Conservation (phyloP, 2,797 vertebrate genomes). For the Sebastes alutus region DNA sequence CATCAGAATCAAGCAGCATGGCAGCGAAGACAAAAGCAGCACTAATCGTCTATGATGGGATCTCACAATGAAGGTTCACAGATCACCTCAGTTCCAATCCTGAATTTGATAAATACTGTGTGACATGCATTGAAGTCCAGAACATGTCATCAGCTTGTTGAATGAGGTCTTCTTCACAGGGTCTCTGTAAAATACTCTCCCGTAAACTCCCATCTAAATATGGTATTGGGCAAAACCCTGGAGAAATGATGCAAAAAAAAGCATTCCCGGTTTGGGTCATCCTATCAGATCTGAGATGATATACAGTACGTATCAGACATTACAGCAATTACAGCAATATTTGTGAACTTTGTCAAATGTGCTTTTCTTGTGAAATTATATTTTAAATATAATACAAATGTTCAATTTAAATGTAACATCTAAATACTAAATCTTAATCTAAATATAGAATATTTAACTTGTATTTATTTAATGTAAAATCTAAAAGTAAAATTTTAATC, state of each 20-base stretch:
- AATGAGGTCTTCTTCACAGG: not conserved
- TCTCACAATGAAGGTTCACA: too few relatives aligned
- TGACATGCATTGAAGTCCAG: not conserved
- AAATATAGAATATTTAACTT: not conserved
- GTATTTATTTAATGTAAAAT: too few relatives aligned
- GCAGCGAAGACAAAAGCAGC: not conserved
- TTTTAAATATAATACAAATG: not conserved
- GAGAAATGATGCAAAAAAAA: not conserved
- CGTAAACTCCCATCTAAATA: not conserved
- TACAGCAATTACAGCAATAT: not conserved
- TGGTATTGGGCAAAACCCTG: not conserved
- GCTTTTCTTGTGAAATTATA: not conserved
- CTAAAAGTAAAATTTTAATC: not conserved
- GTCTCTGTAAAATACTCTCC: not conserved
- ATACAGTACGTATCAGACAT: not conserved
- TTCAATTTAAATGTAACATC: not conserved
- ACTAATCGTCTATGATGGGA: not conserved
- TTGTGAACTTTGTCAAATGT: not conserved
- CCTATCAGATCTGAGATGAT: not conserved
- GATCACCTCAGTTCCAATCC: not conserved
- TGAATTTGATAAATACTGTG: not conserved
- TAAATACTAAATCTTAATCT: not conserved
- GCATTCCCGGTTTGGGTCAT: not conserved
- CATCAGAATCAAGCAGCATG: not conserved
- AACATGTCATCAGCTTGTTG: not conserved